These are phyloP conservation scores for Dendrolimus pini DNA, from an alignment of 2,888 invertebrate genomes.

Conservation along the genomic window DNA sequence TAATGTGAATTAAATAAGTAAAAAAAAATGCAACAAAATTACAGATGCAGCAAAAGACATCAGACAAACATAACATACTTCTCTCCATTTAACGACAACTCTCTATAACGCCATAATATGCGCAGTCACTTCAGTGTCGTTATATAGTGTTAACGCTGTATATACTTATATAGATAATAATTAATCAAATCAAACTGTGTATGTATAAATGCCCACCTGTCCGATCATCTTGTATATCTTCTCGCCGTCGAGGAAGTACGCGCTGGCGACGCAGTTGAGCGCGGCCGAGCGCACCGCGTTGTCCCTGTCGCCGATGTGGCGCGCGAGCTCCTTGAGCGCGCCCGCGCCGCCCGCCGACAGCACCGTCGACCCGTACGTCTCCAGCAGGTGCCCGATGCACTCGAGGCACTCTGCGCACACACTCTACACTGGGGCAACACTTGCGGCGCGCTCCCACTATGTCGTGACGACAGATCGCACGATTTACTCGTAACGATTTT, in stretches of 20 bases:
- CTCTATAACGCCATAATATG: no score
- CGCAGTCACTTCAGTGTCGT: no score
- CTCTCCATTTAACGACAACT: neutral
- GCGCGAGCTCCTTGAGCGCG: constrained; percentile 92
- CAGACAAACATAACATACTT: constrained; percentile 5
- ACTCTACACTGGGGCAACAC: neutral
- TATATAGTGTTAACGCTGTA: no score
- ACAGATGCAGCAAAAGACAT: neutral
- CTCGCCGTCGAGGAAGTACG: constrained; percentile 94
- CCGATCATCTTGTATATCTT: constrained; percentile 94
- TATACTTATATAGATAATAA: no score
- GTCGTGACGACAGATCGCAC: no score
- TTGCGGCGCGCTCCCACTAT: no score
- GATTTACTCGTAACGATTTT: no score
- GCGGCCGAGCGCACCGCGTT: constrained; percentile 97
- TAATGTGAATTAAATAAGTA: no score
- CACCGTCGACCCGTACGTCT: constrained; percentile 88
- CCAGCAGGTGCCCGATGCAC: constrained; percentile 90
- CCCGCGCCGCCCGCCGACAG: constrained; percentile 88
- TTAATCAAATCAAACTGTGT: no score
- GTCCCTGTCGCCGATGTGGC: constrained; percentile 97
- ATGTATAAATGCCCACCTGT: constrained; percentile 70
- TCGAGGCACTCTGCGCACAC: constrained; percentile 88
- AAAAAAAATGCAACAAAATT: no score
- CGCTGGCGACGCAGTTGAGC: constrained; percentile 93